Evolutionary conservation across 1,140 invertebrate genomes (phyloP).

Genomic region (Penaeus japonicus): DNA sequence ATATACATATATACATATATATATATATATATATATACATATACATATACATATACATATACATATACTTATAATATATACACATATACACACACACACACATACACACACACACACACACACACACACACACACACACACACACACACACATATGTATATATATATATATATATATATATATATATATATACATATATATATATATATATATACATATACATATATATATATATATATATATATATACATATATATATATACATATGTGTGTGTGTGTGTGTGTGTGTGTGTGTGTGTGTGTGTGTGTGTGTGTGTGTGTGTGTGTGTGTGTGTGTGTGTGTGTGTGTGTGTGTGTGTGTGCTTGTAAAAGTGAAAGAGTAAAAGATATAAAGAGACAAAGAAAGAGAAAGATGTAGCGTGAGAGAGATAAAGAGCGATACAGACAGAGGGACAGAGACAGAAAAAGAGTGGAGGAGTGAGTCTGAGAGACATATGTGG

Average conservation of each 20-base stretch:
- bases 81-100: not conserved
- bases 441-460: too few species aligned
- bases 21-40: not conserved
- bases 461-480: too few species aligned
- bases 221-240: not conserved
- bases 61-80: not conserved
- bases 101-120: slow-evolving; percentile 26
- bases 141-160: not conserved
- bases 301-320: not conserved
- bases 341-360: not conserved
- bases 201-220: not conserved
- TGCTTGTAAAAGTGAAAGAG: not conserved
- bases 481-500: too few species aligned
- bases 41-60: not conserved
- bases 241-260: not conserved
- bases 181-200: not conserved
- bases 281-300: not conserved
- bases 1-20: slow-evolving; percentile 6
- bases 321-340: not conserved
- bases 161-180: not conserved
- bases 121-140: slow-evolving; percentile 28
- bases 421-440: too few species aligned
- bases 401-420: not conserved
- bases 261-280: not conserved
- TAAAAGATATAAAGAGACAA: not conserved